Evolutionary conservation across 2,888 invertebrate genomes (phyloP).

Genomic region (Aporophyla lueneburgensis): DNA sequence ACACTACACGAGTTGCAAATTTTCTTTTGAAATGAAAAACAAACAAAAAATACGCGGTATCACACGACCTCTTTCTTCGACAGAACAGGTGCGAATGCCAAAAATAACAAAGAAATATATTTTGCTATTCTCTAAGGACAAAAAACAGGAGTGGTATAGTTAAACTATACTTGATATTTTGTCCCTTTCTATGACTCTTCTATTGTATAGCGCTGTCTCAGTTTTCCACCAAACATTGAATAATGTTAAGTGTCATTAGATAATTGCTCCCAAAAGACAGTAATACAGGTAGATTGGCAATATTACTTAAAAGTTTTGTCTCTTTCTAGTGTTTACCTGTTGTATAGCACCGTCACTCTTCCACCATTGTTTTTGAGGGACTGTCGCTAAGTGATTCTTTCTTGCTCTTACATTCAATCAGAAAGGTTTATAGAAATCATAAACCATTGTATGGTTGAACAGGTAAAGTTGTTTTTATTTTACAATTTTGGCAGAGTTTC

Average conservation of each 20-base stretch:
- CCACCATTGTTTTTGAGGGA: background rate
- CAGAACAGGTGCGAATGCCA: background rate
- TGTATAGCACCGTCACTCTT: background rate
- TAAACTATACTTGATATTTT: background rate
- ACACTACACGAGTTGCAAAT: background rate
- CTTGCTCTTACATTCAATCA: background rate
- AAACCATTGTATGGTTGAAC: background rate
- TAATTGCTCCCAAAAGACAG: background rate
- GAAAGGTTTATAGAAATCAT: background rate
- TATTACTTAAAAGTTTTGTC: background rate
- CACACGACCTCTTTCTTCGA: background rate
- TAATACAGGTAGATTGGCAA: constrained; percentile 9
- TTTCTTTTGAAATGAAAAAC: background rate
- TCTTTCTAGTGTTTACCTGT: background rate
- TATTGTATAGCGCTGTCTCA: constrained; percentile 3
- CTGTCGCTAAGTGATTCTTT: background rate
- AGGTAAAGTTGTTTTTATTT: background rate
- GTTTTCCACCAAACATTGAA: background rate
- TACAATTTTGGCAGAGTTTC: too few species aligned
- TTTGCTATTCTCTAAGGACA: background rate
- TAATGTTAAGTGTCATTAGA: background rate
- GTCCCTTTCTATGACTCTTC: background rate
- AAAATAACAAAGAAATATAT: background rate
- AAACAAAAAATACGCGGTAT: background rate
- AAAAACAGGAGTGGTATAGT: background rate